Evolutionary conservation across 2,797 vertebrate genomes (phyloP).

Genomic region (Hippocampus kuda): DNA sequence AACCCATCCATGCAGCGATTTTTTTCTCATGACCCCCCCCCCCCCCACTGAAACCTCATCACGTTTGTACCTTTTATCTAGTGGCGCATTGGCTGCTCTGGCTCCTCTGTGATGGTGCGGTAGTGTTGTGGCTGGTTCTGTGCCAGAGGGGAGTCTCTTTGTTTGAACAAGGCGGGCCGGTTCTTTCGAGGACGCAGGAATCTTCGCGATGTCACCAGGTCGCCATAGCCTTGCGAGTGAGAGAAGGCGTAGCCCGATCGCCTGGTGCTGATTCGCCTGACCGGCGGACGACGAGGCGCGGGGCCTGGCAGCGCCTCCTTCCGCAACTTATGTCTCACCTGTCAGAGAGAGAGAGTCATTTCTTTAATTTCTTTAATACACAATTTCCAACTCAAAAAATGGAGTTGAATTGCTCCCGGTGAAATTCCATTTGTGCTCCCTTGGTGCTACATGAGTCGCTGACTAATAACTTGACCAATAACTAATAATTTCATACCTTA

Average conservation of each 20-base stretch:
- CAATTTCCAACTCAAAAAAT: no score
- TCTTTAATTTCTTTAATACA: not conserved
- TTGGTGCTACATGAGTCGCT: not conserved
- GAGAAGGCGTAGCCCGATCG: slow-evolving; percentile 94
- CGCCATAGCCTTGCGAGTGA: slow-evolving; percentile 82
- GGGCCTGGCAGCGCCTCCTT: slow-evolving; percentile 59
- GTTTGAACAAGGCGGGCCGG: slow-evolving; percentile 29
- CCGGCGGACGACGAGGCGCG: slow-evolving; percentile 27
- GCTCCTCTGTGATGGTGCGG: slow-evolving; percentile 50
- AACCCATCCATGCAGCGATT: not conserved
- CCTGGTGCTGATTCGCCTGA: slow-evolving; percentile 62
- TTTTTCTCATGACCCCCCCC: not conserved
- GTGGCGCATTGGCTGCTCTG: not conserved
- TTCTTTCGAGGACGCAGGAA: slow-evolving; percentile 59
- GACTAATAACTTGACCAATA: no score
- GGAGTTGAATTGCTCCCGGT: no score
- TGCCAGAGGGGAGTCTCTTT: slow-evolving; percentile 46
- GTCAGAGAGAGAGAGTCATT: not conserved
- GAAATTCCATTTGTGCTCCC: not conserved
- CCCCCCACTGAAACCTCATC: not conserved
- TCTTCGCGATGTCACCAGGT: slow-evolving; percentile 80
- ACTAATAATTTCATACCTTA: slow-evolving; percentile 62
- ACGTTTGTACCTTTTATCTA: not conserved
- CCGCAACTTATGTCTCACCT: slow-evolving; percentile 75
- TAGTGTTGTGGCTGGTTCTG: slow-evolving; percentile 59